Conservation (phyloP, 2,113 vertebrate species). For the Asarcornis scutulata region DNA sequence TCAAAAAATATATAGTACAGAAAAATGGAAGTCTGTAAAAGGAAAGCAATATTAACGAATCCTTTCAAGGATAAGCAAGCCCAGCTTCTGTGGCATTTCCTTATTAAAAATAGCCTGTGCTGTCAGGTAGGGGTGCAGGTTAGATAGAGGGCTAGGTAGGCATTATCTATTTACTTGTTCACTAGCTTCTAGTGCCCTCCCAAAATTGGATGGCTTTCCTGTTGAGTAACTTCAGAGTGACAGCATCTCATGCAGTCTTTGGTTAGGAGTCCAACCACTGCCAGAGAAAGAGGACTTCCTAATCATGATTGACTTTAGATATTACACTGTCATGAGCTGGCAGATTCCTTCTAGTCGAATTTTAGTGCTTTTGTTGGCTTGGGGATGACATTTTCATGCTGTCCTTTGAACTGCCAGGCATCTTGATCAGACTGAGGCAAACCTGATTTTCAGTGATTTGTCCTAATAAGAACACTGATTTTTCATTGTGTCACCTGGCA, state of each 20-base stretch:
- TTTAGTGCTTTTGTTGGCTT: background rate
- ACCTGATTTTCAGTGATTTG: background rate
- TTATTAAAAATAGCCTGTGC: background rate
- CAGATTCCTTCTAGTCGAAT: background rate
- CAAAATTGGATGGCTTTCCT: background rate
- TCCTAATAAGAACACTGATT: background rate
- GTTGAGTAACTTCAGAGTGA: background rate
- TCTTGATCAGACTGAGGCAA: background rate
- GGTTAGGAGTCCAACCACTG: background rate
- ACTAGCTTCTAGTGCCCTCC: background rate
- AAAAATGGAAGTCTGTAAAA: slow-evolving; percentile 42
- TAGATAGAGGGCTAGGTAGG: background rate
- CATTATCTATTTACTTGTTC: background rate
- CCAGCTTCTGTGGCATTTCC: slow-evolving; percentile 45
- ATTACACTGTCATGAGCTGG: too few species aligned
- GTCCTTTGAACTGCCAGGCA: background rate
- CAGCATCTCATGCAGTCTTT: background rate
- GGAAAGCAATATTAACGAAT: slow-evolving; percentile 1
- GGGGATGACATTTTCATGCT: background rate
- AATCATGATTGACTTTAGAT: background rate
- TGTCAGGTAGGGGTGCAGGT: background rate
- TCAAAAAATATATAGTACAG: background rate
- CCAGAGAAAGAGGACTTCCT: background rate
- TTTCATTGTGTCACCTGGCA: background rate
- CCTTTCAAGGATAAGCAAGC: slow-evolving; percentile 56